These are phyloP conservation scores for Nephrotoma flavescens DNA, from an alignment of 2,888 invertebrate species.

Conservation along the genomic window DNA sequence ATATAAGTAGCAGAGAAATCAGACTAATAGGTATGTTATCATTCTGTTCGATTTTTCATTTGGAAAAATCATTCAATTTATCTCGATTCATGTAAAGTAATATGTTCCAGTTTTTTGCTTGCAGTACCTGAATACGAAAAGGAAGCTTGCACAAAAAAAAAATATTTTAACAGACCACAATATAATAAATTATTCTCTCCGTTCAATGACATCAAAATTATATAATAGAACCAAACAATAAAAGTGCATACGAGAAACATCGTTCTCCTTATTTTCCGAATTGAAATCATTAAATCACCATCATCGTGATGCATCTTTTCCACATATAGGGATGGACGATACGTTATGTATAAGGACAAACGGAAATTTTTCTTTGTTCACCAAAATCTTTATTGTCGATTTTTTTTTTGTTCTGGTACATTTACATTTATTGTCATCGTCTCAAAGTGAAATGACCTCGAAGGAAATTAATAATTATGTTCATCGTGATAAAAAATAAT, in stretches of 20 bases:
- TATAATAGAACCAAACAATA: background rate
- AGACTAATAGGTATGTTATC: background rate
- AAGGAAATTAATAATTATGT: background rate
- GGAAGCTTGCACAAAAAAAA: background rate
- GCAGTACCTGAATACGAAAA: background rate
- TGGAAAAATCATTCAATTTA: background rate
- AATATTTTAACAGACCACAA: background rate
- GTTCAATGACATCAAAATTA: background rate
- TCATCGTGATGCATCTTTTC: background rate
- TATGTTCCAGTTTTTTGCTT: background rate
- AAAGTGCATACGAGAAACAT: background rate
- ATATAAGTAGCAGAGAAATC: background rate
- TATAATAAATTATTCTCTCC: background rate
- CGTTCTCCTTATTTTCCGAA: background rate
- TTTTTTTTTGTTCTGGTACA: background rate
- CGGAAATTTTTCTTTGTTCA: background rate
- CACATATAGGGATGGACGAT: background rate
- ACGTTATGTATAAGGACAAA: background rate
- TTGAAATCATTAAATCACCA: background rate
- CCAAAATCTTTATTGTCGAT: background rate
- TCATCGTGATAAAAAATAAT: background rate
- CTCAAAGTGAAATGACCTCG: background rate
- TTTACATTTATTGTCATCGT: background rate
- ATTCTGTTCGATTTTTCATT: background rate
- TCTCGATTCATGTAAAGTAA: background rate